Conservation (phyloP, 35 echinoderm and acorn worm species). For the Ophiothrix spiculata region DNA sequence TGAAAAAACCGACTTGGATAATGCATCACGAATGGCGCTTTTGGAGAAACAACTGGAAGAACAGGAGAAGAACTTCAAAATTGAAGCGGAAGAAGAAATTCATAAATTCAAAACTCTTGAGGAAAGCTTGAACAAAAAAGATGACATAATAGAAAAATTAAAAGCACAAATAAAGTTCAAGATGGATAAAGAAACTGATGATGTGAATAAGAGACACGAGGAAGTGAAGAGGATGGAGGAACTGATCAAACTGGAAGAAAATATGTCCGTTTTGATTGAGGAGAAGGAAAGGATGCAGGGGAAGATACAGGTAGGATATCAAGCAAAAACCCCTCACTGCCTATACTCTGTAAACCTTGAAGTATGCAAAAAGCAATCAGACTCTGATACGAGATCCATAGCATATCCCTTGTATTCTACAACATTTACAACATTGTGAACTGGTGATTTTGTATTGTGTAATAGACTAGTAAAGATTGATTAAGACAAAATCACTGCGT, state of each 20-base stretch:
- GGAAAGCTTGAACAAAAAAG: background rate
- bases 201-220: background rate
- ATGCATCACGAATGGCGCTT: background rate
- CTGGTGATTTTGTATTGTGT: too few species aligned
- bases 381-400: too few species aligned
- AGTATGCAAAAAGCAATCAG: too few species aligned
- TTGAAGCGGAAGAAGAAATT: background rate
- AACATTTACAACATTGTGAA: too few species aligned
- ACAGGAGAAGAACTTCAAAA: background rate
- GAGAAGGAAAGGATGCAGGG: background rate
- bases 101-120: background rate
- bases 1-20: background rate
- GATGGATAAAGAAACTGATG: background rate
- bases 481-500: too few species aligned
- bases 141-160: background rate
- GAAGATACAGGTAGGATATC: background rate
- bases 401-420: too few species aligned
- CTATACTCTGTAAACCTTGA: too few species aligned
- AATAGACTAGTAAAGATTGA: too few species aligned
- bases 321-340: too few species aligned
- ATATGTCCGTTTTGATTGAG: background rate
- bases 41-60: background rate
- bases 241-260: background rate
- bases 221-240: background rate
- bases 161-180: background rate